A percentile compares a stretch with the other conserved stretches of the same genome.
Evolutionary conservation across 2,113 vertebrate genomes (phyloP).

Genomic region (Prietella phreatophila): DNA sequence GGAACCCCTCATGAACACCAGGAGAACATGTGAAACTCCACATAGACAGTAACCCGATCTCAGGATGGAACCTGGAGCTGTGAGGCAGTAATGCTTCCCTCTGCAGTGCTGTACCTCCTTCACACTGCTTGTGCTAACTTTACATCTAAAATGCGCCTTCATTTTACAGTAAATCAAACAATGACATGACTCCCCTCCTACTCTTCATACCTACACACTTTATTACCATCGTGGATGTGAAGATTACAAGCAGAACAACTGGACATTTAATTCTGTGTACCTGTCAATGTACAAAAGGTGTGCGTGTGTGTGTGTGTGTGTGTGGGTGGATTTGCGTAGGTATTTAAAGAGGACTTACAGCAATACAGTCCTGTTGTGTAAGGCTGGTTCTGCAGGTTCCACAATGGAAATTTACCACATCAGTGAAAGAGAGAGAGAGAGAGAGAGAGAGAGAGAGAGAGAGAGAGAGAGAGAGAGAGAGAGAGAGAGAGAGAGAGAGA

Average conservation of each 20-base stretch:
- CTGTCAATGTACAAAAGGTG: background rate
- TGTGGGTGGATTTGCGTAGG: background rate
- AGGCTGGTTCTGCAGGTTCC: background rate
- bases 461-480: background rate
- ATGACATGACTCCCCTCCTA: background rate
- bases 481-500: background rate
- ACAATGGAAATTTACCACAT: slow-evolving; percentile 15
- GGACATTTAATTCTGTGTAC: background rate
- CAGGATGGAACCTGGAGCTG: background rate
- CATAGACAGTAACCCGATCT: background rate
- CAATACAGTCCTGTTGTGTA: background rate
- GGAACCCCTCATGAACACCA: background rate
- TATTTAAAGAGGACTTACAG: slow-evolving; percentile 34
- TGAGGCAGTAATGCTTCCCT: background rate
- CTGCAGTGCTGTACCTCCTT: background rate
- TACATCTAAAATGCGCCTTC: background rate
- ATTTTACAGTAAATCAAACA: background rate
- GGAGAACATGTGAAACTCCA: background rate
- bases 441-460: background rate
- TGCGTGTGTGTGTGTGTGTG: slow-evolving; percentile 15
- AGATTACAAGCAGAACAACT: background rate
- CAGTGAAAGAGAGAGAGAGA: background rate
- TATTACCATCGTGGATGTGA: background rate
- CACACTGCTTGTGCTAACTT: background rate
- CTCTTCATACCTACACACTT: background rate